Conservation (phyloP, 2,888 invertebrate species). For the Torymus tubicola region DNA sequence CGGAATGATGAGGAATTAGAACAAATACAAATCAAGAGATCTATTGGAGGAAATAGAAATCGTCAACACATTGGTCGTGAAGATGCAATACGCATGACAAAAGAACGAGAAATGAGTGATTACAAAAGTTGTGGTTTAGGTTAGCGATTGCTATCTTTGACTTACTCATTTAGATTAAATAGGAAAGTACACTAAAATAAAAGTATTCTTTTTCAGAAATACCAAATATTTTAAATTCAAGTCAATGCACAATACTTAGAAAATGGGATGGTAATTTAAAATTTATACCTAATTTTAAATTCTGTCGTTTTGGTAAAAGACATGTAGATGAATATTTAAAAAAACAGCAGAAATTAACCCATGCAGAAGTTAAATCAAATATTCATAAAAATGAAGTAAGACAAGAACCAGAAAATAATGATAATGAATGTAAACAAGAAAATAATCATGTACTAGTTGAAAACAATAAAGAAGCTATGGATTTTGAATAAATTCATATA, state of each 20-base stretch:
- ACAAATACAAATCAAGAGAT: slow-evolving; percentile 87
- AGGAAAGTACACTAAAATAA: background rate
- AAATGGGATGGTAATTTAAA: slow-evolving; percentile 84
- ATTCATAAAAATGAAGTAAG: too few species aligned
- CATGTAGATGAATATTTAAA: slow-evolving; percentile 70
- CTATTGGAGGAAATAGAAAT: slow-evolving; percentile 85
- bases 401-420: too few species aligned
- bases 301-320: slow-evolving; percentile 79
- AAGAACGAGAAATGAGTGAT: slow-evolving; percentile 85
- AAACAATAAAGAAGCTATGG: slow-evolving; percentile 50
- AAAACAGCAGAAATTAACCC: slow-evolving; percentile 64
- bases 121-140: slow-evolving; percentile 86
- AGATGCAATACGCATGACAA: slow-evolving; percentile 86
- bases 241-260: slow-evolving; percentile 80
- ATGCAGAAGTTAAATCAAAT: background rate
- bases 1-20: slow-evolving; percentile 88
- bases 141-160: slow-evolving; percentile 60
- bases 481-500: slow-evolving; percentile 57
- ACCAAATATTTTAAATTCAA: slow-evolving; percentile 82
- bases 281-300: slow-evolving; percentile 82
- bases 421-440: background rate
- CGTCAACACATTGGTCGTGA: slow-evolving; percentile 89
- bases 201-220: slow-evolving; percentile 79
- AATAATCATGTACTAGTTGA: background rate
- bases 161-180: background rate